These are phyloP conservation scores for Drosophila seguyi DNA, from an alignment of 1,140 invertebrate species.

Conservation along the genomic window DNA sequence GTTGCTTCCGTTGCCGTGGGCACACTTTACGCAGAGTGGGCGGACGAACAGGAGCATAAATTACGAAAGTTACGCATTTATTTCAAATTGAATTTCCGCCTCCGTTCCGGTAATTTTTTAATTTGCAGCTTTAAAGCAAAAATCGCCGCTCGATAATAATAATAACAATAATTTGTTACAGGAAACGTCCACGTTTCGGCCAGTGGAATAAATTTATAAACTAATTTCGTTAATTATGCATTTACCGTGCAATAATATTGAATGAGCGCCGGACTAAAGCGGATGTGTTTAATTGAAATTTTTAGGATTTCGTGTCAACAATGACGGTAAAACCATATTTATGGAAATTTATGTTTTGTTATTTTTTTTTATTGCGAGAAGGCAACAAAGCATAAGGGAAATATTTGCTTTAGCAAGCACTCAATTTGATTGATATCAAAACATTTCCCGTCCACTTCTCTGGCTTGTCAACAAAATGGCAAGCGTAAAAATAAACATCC, in stretches of 20 bases:
- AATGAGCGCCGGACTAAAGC: slow-evolving; percentile 2
- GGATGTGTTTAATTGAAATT: slow-evolving; percentile 31
- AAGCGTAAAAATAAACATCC: slow-evolving; percentile 35
- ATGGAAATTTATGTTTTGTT: slow-evolving; percentile 3
- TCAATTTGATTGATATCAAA: slow-evolving; percentile 48
- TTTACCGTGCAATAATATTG: slow-evolving; percentile 4
- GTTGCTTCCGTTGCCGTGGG: slow-evolving; percentile 59
- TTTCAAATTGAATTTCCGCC: slow-evolving; percentile 68
- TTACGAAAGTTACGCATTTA: slow-evolving; percentile 67
- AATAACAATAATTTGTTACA: slow-evolving; percentile 40
- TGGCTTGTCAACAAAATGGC: slow-evolving; percentile 13
- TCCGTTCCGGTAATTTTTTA: slow-evolving; percentile 42
- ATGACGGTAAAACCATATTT: slow-evolving; percentile 2
- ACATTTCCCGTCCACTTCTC: slow-evolving; percentile 11
- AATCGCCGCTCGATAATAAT: slow-evolving; percentile 11
- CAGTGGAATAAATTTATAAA: slow-evolving; percentile 42
- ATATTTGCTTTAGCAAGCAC: slow-evolving; percentile 26
- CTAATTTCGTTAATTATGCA: slow-evolving; percentile 35
- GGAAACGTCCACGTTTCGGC: slow-evolving; percentile 45
- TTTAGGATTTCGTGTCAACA: slow-evolving; percentile 3
- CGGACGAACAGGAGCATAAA: slow-evolving; percentile 52
- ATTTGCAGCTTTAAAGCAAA: slow-evolving; percentile 36
- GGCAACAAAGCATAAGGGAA: slow-evolving; percentile 2
- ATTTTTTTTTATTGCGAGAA: neutral
- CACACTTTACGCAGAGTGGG: slow-evolving; percentile 11